phyloP scores from a whole-genome alignment of 92 coral and sea anemone species.

The Umimayanthus chanpuru region DNA sequence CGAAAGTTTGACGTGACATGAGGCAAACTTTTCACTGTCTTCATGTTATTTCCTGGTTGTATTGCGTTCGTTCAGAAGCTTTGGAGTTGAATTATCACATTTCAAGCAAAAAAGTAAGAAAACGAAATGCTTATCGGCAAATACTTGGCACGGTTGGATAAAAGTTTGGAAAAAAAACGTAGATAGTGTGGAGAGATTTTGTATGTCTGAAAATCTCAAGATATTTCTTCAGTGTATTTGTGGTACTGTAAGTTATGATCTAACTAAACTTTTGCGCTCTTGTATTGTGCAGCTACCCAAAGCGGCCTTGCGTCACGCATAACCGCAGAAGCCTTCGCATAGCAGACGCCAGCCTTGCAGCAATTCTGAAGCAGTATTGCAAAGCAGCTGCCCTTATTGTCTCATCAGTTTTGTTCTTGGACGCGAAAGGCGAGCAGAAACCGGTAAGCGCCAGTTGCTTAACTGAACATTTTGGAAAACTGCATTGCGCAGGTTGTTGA shows the following conservation, averaged over 20 bases:
- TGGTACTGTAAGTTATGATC: conserved; percentile 21
- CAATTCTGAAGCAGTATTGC: conserved; percentile 63
- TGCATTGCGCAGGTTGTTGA: conserved; percentile 60
- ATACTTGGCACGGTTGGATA: background rate
- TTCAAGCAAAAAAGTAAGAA: background rate
- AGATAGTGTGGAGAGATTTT: conserved; percentile 4
- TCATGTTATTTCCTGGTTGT: background rate
- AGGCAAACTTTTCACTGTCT: conserved; percentile 3
- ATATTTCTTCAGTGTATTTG: background rate
- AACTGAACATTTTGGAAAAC: conserved; percentile 48
- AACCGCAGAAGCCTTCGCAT: conserved; percentile 71
- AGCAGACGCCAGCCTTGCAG: conserved; percentile 74
- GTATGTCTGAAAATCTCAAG: background rate
- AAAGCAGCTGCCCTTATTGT: conserved; percentile 31
- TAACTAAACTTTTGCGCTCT: conserved; percentile 78
- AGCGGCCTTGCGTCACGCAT: conserved; percentile 85
- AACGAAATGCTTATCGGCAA: background rate
- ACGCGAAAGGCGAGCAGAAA: conserved; percentile 26
- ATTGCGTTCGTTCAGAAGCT: too few relatives aligned
- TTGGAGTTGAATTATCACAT: too few relatives aligned
- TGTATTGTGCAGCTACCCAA: conserved; percentile 85
- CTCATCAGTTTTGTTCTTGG: conserved; percentile 32
- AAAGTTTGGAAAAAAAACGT: background rate
- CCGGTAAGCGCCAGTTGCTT: conserved; percentile 63
- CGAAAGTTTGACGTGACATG: background rate